Percentiles rank a stretch among this genome's conserved stretches.
Conservation (phyloP, 2,888 invertebrate species). For the Corythucha ciliata region DNA sequence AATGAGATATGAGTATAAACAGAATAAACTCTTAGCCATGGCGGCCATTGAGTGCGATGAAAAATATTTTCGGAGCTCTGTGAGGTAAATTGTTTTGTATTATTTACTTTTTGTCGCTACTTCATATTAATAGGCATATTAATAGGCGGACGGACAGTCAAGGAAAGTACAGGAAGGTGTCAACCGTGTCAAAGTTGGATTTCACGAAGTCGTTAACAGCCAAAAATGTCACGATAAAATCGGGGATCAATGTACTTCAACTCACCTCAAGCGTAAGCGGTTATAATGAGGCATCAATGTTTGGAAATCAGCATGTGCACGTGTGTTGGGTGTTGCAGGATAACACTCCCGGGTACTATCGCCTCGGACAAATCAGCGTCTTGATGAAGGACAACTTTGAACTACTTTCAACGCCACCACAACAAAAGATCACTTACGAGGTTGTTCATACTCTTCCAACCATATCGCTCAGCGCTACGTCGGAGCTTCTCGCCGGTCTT, state of each 20-base stretch:
- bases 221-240: slow-evolving; percentile 45
- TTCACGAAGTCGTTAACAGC: slow-evolving; percentile 52
- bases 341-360: slow-evolving; percentile 58
- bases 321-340: slow-evolving; percentile 40
- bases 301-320: background rate
- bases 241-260: slow-evolving; percentile 43
- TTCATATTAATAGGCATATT: background rate
- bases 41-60: slow-evolving; percentile 62
- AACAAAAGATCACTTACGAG: slow-evolving; percentile 48
- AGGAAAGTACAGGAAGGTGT: slow-evolving; percentile 50
- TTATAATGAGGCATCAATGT: no score
- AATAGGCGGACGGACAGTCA: slow-evolving; percentile 43
- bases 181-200: slow-evolving; percentile 55
- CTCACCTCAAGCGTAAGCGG: slow-evolving; percentile 41
- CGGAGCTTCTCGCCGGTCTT: slow-evolving; percentile 70
- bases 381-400: slow-evolving; percentile 57
- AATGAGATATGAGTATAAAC: slow-evolving; percentile 65
- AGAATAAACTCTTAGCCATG: slow-evolving; percentile 67
- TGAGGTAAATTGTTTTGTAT: slow-evolving; percentile 42
- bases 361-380: slow-evolving; percentile 60
- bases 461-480: slow-evolving; percentile 46
- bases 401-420: slow-evolving; percentile 56
- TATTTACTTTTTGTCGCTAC: background rate
- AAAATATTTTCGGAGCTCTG: no score
- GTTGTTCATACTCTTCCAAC: slow-evolving; percentile 50